phyloP scores from a whole-genome alignment of 1,140 invertebrate genomes.

The Eumaeus atala region DNA sequence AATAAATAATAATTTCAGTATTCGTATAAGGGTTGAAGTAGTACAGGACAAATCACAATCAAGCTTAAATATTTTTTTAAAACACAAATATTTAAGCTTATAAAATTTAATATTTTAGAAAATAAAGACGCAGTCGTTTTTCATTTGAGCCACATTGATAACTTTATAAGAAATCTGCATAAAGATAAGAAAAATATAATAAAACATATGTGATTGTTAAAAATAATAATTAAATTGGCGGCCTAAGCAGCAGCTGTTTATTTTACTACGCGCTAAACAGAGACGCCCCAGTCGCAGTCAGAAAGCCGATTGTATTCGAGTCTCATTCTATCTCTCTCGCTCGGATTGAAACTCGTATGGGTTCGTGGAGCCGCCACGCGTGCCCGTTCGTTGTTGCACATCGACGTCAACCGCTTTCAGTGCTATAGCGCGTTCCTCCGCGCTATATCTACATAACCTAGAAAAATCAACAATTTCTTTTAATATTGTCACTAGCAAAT shows the following conservation, averaged over 20 bases:
- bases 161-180: not conserved
- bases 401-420: slow-evolving; percentile 69
- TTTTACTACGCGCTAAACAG: slow-evolving; percentile 17
- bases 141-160: not conserved
- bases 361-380: slow-evolving; percentile 58
- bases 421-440: slow-evolving; percentile 68
- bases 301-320: slow-evolving; percentile 21
- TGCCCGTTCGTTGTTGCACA: slow-evolving; percentile 66
- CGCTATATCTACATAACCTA: slow-evolving; percentile 69
- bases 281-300: slow-evolving; percentile 18
- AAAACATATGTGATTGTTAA: slow-evolving; percentile 7
- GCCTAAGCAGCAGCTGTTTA: slow-evolving; percentile 12
- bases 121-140: too few species aligned
- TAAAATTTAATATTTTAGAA: too few species aligned
- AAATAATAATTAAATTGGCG: slow-evolving; percentile 14
- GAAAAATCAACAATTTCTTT: slow-evolving; percentile 54
- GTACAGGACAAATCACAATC: too few species aligned
- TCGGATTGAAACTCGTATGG: slow-evolving; percentile 39
- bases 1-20: too few species aligned
- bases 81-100: too few species aligned
- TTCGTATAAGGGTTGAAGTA: too few species aligned
- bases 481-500: slow-evolving; percentile 47
- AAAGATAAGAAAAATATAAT: slow-evolving; percentile 1
- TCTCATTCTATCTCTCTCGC: slow-evolving; percentile 41
- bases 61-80: too few species aligned